Percentiles rank a stretch among this genome's conserved stretches.
These are phyloP conservation scores for Rhizoglyphus robini DNA, from an alignment of 1,140 invertebrate genomes.

Conservation along the genomic window DNA sequence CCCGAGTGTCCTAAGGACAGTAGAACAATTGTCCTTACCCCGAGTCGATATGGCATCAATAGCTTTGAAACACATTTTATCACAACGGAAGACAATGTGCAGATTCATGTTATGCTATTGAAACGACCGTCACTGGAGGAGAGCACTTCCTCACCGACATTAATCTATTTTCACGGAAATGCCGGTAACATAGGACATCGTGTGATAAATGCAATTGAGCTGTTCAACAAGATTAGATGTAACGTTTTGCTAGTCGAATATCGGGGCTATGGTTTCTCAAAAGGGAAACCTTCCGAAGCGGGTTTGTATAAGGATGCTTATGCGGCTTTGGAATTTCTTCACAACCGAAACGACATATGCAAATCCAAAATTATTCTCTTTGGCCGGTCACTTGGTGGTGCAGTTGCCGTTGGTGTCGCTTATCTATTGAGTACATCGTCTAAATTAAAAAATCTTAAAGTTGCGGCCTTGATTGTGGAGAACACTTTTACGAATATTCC, in stretches of 20 bases:
- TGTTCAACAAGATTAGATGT: constrained; percentile 62
- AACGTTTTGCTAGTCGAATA: constrained; percentile 86
- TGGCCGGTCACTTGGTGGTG: constrained; percentile 59
- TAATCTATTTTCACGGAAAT: constrained; percentile 87
- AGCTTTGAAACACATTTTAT: constrained; percentile 65
- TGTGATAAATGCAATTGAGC: constrained; percentile 58
- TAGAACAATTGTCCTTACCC: constrained; percentile 65
- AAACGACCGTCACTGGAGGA: constrained; percentile 51
- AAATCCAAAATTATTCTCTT: constrained; percentile 73
- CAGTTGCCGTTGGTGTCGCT: constrained; percentile 69
- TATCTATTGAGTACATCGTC: constrained; percentile 38
- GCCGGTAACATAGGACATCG: constrained; percentile 89
- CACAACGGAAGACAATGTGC: constrained; percentile 55
- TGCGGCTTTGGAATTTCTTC: constrained; percentile 68
- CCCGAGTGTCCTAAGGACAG: constrained; percentile 75
- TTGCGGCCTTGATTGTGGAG: constrained; percentile 74
- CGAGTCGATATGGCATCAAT: constrained; percentile 57
- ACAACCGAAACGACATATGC: constrained; percentile 64
- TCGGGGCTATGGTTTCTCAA: constrained; percentile 81
- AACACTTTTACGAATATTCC: constrained; percentile 91
- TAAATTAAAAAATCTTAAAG: constrained; percentile 44
- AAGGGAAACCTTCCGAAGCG: constrained; percentile 65
- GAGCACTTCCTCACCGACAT: constrained; percentile 51
- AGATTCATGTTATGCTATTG: constrained; percentile 72
- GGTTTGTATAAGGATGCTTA: constrained; percentile 72